Evolutionary conservation across 1,140 invertebrate genomes (phyloP), one percentile per base, ranked within the genome.

Genomic region (Temnothorax nylanderi): DNA sequence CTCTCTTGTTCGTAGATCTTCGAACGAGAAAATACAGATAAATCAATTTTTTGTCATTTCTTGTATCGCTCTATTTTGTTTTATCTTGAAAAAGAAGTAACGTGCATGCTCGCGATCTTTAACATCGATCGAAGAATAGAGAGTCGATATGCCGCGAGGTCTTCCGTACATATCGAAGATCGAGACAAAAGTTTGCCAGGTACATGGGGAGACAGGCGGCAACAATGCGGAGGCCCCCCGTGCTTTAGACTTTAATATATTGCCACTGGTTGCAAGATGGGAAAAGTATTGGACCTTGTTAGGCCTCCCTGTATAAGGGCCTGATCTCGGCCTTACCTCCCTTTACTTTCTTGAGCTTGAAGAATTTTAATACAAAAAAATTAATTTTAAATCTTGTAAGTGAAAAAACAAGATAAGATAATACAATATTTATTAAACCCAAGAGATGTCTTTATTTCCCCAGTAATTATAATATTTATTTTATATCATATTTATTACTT

Each of bases 241-340:
- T 93, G 92, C 94, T 94, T 93, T 90, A 85, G 89, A 90, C 93
- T 93, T 93, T 95, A 95, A 95, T 95, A 94, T 95, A 95, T 95
- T 94, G 92, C 94, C 93, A 90, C 91, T 90, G 93, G 81, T 71
- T 89, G 90, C 91, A 87, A 90, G 91, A 92, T 92, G 86, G 94
- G 89, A 94, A 94, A 95, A 95, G 93, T 95, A 94, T 95, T 93
- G 94, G 93, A 92, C 90, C 94, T 95, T 93, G 94, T 95, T 95
- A 95, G 88, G 92, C 92, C 90, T 93, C 92, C 92, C 94, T 94
- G 92, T 94, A 94, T 95, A 95, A 95, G 94, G 94, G 90, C 90
- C 90, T 94, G 87, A 72, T 75, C 67, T 72, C 87, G 78, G 64
- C 88, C 86, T 81, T 87, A 84, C 89, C 85, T 75, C 32, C 62